A percentile compares a stretch with the other conserved stretches of the same genome.
phyloP scores from a whole-genome alignment of 2,888 invertebrate species.

The Orthonychiurus folsomi region DNA sequence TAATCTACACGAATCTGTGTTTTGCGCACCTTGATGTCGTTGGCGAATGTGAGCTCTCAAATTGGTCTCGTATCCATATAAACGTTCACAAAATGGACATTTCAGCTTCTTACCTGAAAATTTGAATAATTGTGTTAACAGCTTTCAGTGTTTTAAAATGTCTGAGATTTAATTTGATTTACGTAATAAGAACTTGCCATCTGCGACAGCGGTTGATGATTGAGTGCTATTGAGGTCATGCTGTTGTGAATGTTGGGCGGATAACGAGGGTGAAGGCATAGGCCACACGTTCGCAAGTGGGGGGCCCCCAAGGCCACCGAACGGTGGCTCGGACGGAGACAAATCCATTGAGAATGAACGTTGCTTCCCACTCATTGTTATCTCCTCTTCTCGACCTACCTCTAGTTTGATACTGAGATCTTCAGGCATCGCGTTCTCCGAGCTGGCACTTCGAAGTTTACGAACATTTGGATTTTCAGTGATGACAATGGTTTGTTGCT shows the following conservation, averaged over 20 bases:
- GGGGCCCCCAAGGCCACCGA: conserved; percentile 35
- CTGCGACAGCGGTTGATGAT: conserved; percentile 39
- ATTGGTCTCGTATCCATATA: conserved; percentile 88
- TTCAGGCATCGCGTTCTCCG: conserved; percentile 41
- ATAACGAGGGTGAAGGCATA: conserved; percentile 37
- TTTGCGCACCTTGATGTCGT: conserved; percentile 75
- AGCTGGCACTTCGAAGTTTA: conserved; percentile 40
- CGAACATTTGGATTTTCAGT: conserved; percentile 41
- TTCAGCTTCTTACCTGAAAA: conserved; percentile 74
- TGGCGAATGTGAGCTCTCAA: conserved; percentile 82
- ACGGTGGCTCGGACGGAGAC: conserved; percentile 40
- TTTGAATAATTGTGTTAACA: neutral
- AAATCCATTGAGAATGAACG: conserved; percentile 40
- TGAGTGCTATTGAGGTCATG: conserved; percentile 34
- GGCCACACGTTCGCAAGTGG: conserved; percentile 37
- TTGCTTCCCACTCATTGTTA: conserved; percentile 36
- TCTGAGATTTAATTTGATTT: neutral
- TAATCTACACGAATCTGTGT: too few relatives aligned
- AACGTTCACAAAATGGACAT: conserved; percentile 83
- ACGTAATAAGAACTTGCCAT: conserved; percentile 25
- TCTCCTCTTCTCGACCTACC: conserved; percentile 40
- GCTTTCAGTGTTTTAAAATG: too few relatives aligned
- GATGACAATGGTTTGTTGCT: conserved; percentile 40
- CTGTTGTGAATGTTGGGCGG: conserved; percentile 36
- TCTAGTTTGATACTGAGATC: conserved; percentile 71